Conservation (phyloP, 2,113 vertebrate genomes). For the Tachysurus vachellii region DNA sequence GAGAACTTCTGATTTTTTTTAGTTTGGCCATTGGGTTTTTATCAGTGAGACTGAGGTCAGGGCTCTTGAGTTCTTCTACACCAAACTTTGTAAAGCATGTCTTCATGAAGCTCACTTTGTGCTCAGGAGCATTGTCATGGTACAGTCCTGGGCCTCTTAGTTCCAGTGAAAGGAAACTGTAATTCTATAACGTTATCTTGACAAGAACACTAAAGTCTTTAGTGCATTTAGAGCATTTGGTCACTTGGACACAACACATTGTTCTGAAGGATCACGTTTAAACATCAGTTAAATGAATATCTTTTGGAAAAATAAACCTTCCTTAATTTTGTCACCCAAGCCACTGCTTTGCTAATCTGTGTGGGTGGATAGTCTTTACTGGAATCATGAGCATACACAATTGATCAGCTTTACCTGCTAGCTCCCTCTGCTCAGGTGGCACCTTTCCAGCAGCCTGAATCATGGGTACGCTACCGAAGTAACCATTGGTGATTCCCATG, state of each 20-base stretch:
- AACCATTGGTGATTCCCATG: conserved; percentile 96
- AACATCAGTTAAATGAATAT: background rate
- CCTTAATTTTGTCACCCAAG: background rate
- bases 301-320: background rate
- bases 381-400: background rate
- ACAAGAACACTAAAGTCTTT: too few relatives aligned
- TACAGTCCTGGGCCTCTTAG: background rate
- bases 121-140: background rate
- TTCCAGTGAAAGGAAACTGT: background rate
- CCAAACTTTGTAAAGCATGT: background rate
- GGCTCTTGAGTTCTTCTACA: background rate
- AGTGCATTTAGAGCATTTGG: too few relatives aligned
- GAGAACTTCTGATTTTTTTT: background rate
- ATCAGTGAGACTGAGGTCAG: background rate
- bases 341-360: background rate
- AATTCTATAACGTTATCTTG: background rate
- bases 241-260: background rate
- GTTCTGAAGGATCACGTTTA: background rate
- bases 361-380: background rate
- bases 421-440: conserved; percentile 88
- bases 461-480: conserved; percentile 97
- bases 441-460: conserved; percentile 93
- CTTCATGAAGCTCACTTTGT: background rate
- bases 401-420: conserved; percentile 80
- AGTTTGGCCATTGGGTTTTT: background rate